Conservation (phyloP, 1,140 invertebrate genomes). For the Arctopsyche grandis region DNA sequence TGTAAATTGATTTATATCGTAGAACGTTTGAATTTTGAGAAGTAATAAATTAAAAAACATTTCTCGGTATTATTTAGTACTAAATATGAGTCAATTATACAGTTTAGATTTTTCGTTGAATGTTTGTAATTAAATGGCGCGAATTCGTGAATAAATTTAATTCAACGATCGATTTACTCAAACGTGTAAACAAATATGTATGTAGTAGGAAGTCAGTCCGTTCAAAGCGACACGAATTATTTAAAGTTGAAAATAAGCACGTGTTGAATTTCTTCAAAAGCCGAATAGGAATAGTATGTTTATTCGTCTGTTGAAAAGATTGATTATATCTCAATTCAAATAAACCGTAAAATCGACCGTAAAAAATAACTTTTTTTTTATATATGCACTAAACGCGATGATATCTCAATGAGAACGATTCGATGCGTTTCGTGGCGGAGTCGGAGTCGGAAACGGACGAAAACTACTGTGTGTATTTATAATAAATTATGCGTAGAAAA, state of each 20-base stretch:
- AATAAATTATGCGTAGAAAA: not conserved
- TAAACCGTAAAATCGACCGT: conserved; percentile 27
- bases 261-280: conserved; percentile 9
- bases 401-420: conserved; percentile 23
- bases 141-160: too few relatives aligned
- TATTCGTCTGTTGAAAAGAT: conserved; percentile 1
- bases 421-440: not conserved
- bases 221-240: not conserved
- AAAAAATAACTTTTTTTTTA: conserved; percentile 5
- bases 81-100: too few relatives aligned
- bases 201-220: not conserved
- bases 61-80: too few relatives aligned
- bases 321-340: conserved; percentile 22
- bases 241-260: not conserved
- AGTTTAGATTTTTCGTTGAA: too few relatives aligned
- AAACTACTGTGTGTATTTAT: too few relatives aligned
- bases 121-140: too few relatives aligned
- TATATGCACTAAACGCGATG: conserved; percentile 12
- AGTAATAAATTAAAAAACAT: too few relatives aligned
- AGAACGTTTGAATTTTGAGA: too few relatives aligned
- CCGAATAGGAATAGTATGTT: not conserved
- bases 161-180: too few relatives aligned
- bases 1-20: too few relatives aligned
- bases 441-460: not conserved
- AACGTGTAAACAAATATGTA: too few relatives aligned